Base-by-base conservation (phyloP, 2,888 invertebrate species). In the Chrysolina haemoptera region DNA sequence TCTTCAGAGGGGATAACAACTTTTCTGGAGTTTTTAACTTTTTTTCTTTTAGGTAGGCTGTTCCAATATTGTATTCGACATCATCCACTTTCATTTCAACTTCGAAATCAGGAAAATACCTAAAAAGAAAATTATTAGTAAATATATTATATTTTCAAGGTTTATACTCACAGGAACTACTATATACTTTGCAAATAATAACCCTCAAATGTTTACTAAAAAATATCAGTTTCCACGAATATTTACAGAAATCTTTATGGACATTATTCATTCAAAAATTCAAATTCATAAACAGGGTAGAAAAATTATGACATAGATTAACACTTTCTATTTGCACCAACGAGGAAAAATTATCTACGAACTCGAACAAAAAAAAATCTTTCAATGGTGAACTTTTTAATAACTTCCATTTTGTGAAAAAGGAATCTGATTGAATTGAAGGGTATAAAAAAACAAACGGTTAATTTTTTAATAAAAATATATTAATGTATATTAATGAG, bases 71-170 rank as follows among this genome's bases (percentile, higher is more conserved):
- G 53, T 53, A 67, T 53, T 67, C 67, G 9, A 35, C 20, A 12
- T 82, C 82, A 64, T 75, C 79, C 16, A 80, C 76, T 73, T 81
- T 78, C 76, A 81, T 75, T 65, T 82, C 78, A 12, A 80, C 78
- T 64, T 82, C 81, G 43, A 82, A 71, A 10, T 76, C 76, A 8
- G 80, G 79, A 46, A 78, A 77, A 68, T 75, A 80, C 79, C 82
- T 82, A 80, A 79, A 82, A 82, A 67, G n/a, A 53, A 53, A n/a
- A 35, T 20, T 8, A 59, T 59, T 55, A 68, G 68, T 68, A 68
- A 55, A 55, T 55, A 43, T 40, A 27, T 65, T 41, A 35, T 40
- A 22, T 46, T 71, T 20, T 1, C 11, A 27, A 41, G 10, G 12
- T 50, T 18, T n/a, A 71, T 65, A 71, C 70, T 71, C 70, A 71